Percentiles rank a stretch among this genome's conserved stretches.
These are phyloP conservation scores for Drosophila testacea DNA, from an alignment of 2,888 invertebrate species.

Conservation along the genomic window DNA sequence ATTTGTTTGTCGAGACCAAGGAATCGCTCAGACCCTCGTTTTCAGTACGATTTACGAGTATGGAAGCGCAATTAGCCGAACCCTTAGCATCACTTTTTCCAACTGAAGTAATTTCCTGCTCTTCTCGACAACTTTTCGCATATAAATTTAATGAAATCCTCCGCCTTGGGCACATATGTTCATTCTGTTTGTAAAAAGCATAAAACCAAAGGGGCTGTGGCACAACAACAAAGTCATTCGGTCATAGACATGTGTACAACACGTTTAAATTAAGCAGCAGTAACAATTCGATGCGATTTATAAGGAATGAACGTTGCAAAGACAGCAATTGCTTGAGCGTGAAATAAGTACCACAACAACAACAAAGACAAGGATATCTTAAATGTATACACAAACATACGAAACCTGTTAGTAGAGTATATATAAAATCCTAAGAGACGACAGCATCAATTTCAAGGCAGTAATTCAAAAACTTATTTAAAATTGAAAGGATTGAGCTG, in stretches of 20 bases:
- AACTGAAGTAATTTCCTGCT: slow-evolving; percentile 8
- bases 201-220: slow-evolving; percentile 20
- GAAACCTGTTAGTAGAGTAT: neutral
- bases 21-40: neutral
- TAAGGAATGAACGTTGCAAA: slow-evolving; percentile 22
- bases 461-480: slow-evolving; percentile 23
- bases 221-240: slow-evolving; percentile 27
- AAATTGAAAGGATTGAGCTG: slow-evolving; percentile 31
- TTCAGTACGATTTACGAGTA: slow-evolving; percentile 21
- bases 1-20: slow-evolving; percentile 6
- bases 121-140: slow-evolving; percentile 30
- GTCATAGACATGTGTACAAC: slow-evolving; percentile 51
- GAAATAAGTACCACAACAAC: slow-evolving; percentile 16
- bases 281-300: slow-evolving; percentile 64
- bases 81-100: neutral
- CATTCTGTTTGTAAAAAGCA: slow-evolving; percentile 24
- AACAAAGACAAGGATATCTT: neutral
- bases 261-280: slow-evolving; percentile 61
- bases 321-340: slow-evolving; percentile 32
- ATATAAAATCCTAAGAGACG: neutral
- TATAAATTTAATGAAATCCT: slow-evolving; percentile 49
- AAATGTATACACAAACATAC: slow-evolving; percentile 12
- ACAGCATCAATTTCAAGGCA: slow-evolving; percentile 2
- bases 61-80: slow-evolving; percentile 46
- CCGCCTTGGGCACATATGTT: slow-evolving; percentile 23